These are phyloP conservation scores for Dicyrtoma fusca DNA, from an alignment of 2,888 invertebrate genomes.

Conservation along the genomic window DNA sequence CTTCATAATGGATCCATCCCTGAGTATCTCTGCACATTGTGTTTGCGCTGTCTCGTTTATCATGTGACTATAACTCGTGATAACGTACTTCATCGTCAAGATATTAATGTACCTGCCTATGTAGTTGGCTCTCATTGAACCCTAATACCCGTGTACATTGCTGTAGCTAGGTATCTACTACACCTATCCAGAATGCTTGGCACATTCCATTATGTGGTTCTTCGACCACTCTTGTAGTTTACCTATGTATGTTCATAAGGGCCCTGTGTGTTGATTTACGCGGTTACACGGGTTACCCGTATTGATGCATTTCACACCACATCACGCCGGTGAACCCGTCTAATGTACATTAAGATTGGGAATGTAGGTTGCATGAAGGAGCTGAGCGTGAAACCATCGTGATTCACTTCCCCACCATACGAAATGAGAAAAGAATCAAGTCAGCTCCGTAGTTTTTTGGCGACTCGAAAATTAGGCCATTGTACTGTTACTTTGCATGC, in stretches of 20 bases:
- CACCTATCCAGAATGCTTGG: too few species aligned
- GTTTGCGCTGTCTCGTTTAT: too few species aligned
- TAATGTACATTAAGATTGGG: not conserved
- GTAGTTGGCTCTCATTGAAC: too few species aligned
- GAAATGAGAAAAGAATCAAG: not conserved
- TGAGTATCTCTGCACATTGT: too few species aligned
- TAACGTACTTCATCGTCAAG: too few species aligned
- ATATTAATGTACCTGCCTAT: too few species aligned
- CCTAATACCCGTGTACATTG: too few species aligned
- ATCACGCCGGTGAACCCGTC: not conserved
- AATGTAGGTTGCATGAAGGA: constrained; percentile 10
- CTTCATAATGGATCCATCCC: too few species aligned
- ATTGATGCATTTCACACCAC: constrained; percentile 42
- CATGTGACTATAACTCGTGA: too few species aligned
- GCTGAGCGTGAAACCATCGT: not conserved
- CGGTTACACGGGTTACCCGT: constrained; percentile 38
- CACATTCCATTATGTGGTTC: too few species aligned
- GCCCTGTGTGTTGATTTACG: constrained; percentile 32
- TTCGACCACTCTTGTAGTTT: not conserved
- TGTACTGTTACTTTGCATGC: constrained; percentile 15
- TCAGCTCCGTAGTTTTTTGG: constrained; percentile 3
- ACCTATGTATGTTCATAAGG: not conserved
- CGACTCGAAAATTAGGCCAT: constrained; percentile 17
- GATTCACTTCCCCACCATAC: not conserved
- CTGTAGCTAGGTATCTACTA: too few species aligned